Evolutionary conservation across 2,797 vertebrate species (phyloP).

Genomic region (Sternotherus odoratus): DNA sequence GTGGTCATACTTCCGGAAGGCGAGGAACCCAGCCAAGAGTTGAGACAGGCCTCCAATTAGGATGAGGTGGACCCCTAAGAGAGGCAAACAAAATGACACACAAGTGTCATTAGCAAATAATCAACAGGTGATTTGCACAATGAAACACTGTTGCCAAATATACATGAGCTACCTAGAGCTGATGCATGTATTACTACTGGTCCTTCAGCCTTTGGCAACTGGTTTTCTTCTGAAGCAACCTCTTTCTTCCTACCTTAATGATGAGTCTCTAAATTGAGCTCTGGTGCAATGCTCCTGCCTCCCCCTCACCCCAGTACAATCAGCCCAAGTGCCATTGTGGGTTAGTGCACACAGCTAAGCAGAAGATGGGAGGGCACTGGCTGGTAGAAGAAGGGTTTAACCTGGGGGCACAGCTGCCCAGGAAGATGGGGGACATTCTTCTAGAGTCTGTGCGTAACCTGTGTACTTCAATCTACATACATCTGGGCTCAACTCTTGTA

Average conservation of each 20-base stretch:
- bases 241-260: not conserved
- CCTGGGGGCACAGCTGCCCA: not conserved
- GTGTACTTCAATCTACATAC: not conserved
- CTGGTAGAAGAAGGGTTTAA: not conserved
- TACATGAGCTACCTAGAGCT: not conserved
- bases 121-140: not conserved
- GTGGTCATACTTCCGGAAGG: slow-evolving; percentile 92
- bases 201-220: not conserved
- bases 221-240: not conserved
- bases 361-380: not conserved
- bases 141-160: not conserved
- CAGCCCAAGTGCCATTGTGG: not conserved
- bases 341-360: not conserved
- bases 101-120: not conserved
- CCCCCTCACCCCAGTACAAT: not conserved
- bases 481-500: not conserved
- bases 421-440: not conserved
- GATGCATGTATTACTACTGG: accelerated
- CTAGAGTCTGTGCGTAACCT: accelerated
- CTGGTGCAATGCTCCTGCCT: accelerated
- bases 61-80: slow-evolving; percentile 89
- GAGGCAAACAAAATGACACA: not conserved
- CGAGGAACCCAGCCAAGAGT: slow-evolving; percentile 88
- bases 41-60: slow-evolving; percentile 90
- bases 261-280: not conserved